phyloP scores from a whole-genome alignment of 2,888 invertebrate species.

The Bombyx huttoni region DNA sequence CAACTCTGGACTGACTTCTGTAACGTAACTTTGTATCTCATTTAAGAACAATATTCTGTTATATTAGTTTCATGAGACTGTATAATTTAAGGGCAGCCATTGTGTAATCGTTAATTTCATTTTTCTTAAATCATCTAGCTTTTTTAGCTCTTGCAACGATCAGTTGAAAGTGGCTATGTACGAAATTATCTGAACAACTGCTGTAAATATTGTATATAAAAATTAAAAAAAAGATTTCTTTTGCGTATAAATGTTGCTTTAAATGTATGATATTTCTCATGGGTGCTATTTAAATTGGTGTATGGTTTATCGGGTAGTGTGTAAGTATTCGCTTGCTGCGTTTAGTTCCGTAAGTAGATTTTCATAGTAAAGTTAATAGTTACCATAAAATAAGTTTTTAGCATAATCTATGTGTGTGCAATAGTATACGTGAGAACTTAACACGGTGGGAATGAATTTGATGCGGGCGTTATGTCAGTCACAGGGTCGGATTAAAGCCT shows the following conservation, averaged over 20 bases:
- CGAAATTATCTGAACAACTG: background rate
- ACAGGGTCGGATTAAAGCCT: slow-evolving; percentile 48
- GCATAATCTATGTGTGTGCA: slow-evolving; percentile 62
- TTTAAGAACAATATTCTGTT: slow-evolving; percentile 53
- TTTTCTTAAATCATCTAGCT: background rate
- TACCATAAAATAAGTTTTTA: slow-evolving; percentile 37
- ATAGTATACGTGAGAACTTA: slow-evolving; percentile 39
- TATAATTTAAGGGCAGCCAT: slow-evolving; percentile 57
- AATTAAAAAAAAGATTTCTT: slow-evolving; percentile 18
- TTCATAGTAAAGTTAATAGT: slow-evolving; percentile 21
- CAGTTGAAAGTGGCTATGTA: background rate
- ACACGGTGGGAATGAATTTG: slow-evolving; percentile 19
- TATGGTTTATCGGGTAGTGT: slow-evolving; percentile 44
- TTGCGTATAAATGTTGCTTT: slow-evolving; percentile 53
- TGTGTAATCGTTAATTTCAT: slow-evolving; percentile 21
- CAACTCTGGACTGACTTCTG: slow-evolving; percentile 50
- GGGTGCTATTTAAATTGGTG: slow-evolving; percentile 69
- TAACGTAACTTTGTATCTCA: slow-evolving; percentile 54
- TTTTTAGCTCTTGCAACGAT: background rate
- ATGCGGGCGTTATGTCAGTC: slow-evolving; percentile 10
- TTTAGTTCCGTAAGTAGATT: slow-evolving; percentile 28
- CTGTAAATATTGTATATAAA: slow-evolving; percentile 53
- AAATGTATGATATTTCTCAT: slow-evolving; percentile 60
- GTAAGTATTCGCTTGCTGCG: slow-evolving; percentile 24
- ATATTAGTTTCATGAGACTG: slow-evolving; percentile 58